A percentile compares a stretch with the other conserved stretches of the same genome.
These are phyloP conservation scores for Plodia interpunctella DNA, from an alignment of 1,140 invertebrate species.

Conservation along the genomic window DNA sequence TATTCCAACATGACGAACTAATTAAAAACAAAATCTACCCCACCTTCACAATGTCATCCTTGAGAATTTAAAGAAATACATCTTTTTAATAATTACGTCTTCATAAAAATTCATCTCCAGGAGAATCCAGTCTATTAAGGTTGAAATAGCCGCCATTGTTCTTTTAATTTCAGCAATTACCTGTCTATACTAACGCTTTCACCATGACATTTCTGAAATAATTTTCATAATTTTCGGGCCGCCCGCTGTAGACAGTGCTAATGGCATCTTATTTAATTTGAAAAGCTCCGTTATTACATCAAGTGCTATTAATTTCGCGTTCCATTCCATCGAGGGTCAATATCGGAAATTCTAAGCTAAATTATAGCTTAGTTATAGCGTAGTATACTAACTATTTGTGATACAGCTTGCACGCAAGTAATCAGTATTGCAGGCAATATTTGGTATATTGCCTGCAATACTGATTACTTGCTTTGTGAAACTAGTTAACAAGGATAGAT, in stretches of 20 bases:
- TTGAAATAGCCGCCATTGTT: constrained; percentile 6
- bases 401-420: no score
- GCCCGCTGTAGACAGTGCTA: constrained; percentile 26
- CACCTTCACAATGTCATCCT: no score
- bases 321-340: constrained; percentile 27
- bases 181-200: constrained; percentile 32
- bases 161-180: constrained; percentile 29
- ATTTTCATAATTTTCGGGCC: constrained; percentile 36
- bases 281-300: constrained; percentile 38
- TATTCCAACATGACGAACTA: no score
- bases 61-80: not conserved
- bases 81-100: not conserved
- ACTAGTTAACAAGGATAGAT: no score
- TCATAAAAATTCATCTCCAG: not conserved
- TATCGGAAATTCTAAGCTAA: not conserved
- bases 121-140: not conserved
- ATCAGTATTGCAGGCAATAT: no score
- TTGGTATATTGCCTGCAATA: no score
- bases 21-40: no score
- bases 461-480: no score
- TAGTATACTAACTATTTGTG: no score
- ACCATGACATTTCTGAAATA: constrained; percentile 33
- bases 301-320: constrained; percentile 50
- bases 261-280: constrained; percentile 50
- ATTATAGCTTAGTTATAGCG: not conserved